Conservation (phyloP, 2,888 invertebrate species). For the Aphrophora alni region DNA sequence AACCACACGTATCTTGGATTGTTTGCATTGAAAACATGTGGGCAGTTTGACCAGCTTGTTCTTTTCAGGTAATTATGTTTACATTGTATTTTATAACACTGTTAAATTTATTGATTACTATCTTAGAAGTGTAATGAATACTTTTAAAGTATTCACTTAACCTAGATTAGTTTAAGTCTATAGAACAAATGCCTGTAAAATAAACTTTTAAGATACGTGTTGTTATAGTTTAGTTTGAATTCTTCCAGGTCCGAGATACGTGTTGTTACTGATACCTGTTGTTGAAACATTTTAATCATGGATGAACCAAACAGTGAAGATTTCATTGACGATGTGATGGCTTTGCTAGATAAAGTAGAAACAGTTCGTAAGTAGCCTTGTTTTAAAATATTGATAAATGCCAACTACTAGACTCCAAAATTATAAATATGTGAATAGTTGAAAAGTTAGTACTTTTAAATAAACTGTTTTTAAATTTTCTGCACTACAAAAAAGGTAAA, state of each 20-base stretch:
- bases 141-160: background rate
- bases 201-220: background rate
- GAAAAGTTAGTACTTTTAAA: no score
- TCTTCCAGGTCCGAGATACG: background rate
- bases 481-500: no score
- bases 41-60: background rate
- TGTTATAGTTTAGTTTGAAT: background rate
- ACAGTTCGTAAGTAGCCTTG: slow-evolving; percentile 3
- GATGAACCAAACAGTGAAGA: background rate
- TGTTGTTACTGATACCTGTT: background rate
- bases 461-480: no score
- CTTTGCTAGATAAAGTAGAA: background rate
- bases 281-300: background rate
- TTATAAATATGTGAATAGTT: no score
- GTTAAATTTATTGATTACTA: background rate
- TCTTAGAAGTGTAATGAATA: background rate
- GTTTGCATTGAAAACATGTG: background rate
- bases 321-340: background rate
- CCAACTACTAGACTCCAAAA: no score
- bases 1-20: slow-evolving; percentile 20
- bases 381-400: no score
- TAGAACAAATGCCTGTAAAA: background rate
- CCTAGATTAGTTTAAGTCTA: background rate
- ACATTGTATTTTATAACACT: background rate
- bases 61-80: background rate